Evolutionary conservation across 2,888 invertebrate genomes (phyloP), one percentile per base, ranked within the genome.

Genomic region (Nemotelus nigrinus): DNA sequence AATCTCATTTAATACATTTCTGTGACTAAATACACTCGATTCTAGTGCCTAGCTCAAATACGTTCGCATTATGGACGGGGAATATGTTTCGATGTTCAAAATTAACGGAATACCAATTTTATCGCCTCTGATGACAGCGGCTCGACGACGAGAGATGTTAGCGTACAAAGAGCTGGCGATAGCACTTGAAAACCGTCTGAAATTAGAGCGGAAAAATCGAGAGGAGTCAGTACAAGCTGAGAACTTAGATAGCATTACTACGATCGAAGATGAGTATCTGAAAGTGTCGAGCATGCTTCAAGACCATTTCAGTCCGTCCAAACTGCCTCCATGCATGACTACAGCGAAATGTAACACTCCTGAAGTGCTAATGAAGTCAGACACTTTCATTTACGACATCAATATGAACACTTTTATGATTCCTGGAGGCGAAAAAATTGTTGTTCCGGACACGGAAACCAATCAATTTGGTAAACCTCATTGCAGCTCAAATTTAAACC

Each of bases 81-180:
- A 77, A 67, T 82, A 78, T 78, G 81, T 81, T 77, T 84, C 85
- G 55, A 63, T 84, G 81, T 86, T 86, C 80, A 84, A 83, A 83
- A 84, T 87, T 82, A 83, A 84, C 82, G 85, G 85, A n/a, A 83
- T 84, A 72, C 84, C 85, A 57, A 86, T 86, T 79, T 79, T 86
- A 78, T 85, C 86, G 79, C 86, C 86, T 8, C 71, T 86, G 82
- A 85, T 86, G 86, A 86, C 86, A 4, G 78, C 80, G 41, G 85
- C 84, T 65, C 85, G 84, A 80, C 81, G 83, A 0, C 81, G 80
- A 39, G 82, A 84, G 80, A 84, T 85, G 82, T 81, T 82, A 50
- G 80, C 81, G 45, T 79, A 83, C n/a, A 83, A 82, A 57, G 83
- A 84, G 47, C 80, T 80, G 4, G 86, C 87, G 0, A 44, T 83